A percentile compares a stretch with the other conserved stretches of the same genome.
Evolutionary conservation across 1,140 invertebrate genomes (phyloP).

Genomic region (Macrotrachela quadricornifera): DNA sequence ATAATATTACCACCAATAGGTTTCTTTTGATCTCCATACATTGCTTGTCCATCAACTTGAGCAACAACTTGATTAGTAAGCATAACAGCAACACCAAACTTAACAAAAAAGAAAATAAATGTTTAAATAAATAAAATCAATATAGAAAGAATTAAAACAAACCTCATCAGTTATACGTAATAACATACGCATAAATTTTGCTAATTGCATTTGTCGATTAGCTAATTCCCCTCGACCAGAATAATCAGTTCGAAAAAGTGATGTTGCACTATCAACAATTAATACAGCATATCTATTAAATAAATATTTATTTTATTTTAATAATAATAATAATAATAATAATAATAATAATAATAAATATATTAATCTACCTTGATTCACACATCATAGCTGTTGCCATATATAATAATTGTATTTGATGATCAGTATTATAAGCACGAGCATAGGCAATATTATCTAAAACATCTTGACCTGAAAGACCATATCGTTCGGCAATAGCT

Average conservation of each 20-base stretch:
- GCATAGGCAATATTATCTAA: slow-evolving; percentile 92
- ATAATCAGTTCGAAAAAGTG: slow-evolving; percentile 86
- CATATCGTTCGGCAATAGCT: slow-evolving; percentile 34
- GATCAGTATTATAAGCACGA: slow-evolving; percentile 85
- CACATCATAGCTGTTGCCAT: slow-evolving; percentile 91
- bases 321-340: too few relatives aligned
- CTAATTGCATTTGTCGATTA: slow-evolving; percentile 76
- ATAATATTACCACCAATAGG: slow-evolving; percentile 96
- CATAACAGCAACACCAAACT: slow-evolving; percentile 91
- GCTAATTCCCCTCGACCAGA: slow-evolving; percentile 77
- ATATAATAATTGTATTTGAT: slow-evolving; percentile 70
- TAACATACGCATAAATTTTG: slow-evolving; percentile 68
- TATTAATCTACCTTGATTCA: slow-evolving; percentile 41
- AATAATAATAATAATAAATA: too few relatives aligned
- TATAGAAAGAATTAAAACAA: slow-evolving; percentile 9
- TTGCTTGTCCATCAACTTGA: slow-evolving; percentile 68
- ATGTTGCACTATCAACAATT: slow-evolving; percentile 86
- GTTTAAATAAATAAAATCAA: neutral
- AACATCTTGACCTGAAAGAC: slow-evolving; percentile 57
- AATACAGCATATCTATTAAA: slow-evolving; percentile 73
- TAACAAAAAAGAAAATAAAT: slow-evolving; percentile 4
- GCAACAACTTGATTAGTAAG: slow-evolving; percentile 98
- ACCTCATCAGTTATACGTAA: slow-evolving; percentile 81
- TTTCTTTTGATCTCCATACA: slow-evolving; percentile 94
- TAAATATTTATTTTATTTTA: too few relatives aligned